Evolutionary conservation across 2,113 vertebrate species (phyloP).

Genomic region (Zosterops lateralis): DNA sequence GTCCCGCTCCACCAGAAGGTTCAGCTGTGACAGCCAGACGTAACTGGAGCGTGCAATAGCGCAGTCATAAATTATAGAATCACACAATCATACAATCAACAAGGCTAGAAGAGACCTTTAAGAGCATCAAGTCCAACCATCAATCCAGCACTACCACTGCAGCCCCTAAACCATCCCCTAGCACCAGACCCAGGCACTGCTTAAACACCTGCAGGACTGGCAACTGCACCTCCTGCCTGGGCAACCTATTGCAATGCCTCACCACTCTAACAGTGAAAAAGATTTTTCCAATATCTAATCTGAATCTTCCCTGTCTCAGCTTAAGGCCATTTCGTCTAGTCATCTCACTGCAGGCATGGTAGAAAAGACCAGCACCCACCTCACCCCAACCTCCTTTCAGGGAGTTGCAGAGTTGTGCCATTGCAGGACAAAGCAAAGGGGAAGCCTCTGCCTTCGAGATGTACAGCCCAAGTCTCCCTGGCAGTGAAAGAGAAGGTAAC

Average conservation of each 20-base stretch:
- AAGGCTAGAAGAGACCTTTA: not conserved
- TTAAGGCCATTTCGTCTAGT: not conserved
- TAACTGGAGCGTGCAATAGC: rapidly evolving
- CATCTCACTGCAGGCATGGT: not conserved
- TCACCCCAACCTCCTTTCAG: not conserved
- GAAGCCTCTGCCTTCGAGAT: not conserved
- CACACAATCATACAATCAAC: not conserved
- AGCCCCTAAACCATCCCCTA: not conserved
- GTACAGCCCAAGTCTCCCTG: not conserved
- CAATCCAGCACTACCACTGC: not conserved
- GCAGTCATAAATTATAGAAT: not conserved
- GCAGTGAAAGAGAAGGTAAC: not conserved
- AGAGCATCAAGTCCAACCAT: not conserved
- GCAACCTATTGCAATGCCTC: not conserved
- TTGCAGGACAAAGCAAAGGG: not conserved
- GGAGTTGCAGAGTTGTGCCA: not conserved
- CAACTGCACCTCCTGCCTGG: not conserved
- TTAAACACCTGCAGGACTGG: not conserved
- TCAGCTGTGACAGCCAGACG: rapidly evolving
- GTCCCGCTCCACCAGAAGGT: not conserved
- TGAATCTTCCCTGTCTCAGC: not conserved
- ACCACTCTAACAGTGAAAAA: not conserved
- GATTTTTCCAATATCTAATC: not conserved
- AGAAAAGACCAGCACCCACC: not conserved
- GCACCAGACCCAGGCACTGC: not conserved